phyloP scores from a whole-genome alignment of 1,140 invertebrate species.

The Drosophila hydei region DNA sequence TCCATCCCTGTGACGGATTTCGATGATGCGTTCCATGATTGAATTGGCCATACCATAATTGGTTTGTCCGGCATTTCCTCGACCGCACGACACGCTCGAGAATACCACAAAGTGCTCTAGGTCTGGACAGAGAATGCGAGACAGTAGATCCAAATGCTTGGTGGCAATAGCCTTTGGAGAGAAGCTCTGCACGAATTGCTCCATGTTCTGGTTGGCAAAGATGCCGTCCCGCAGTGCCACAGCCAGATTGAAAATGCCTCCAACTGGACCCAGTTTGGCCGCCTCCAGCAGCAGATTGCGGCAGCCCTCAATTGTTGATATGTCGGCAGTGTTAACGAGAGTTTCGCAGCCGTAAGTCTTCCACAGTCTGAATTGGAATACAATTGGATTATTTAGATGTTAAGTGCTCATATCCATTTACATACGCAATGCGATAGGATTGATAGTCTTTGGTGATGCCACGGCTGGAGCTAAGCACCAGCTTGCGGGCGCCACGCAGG shows the following conservation, averaged over 20 bases:
- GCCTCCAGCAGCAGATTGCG: slow-evolving; percentile 87
- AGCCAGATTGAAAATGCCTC: slow-evolving; percentile 93
- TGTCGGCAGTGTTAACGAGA: slow-evolving; percentile 87
- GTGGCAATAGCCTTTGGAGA: slow-evolving; percentile 87
- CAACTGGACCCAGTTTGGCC: slow-evolving; percentile 87
- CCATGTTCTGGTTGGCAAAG: slow-evolving; percentile 87
- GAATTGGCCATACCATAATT: slow-evolving; percentile 94
- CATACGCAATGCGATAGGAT: slow-evolving; percentile 86
- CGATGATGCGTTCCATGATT: slow-evolving; percentile 90
- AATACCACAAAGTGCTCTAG: slow-evolving; percentile 90
- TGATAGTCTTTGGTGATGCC: slow-evolving; percentile 93
- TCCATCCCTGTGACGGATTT: slow-evolving; percentile 85
- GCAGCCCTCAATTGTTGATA: slow-evolving; percentile 87
- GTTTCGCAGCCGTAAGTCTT: slow-evolving; percentile 87
- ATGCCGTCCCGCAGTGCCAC: slow-evolving; percentile 88
- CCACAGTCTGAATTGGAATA: slow-evolving; percentile 86
- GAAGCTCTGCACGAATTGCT: slow-evolving; percentile 86
- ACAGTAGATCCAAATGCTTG: slow-evolving; percentile 86
- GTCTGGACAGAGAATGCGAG: slow-evolving; percentile 85
- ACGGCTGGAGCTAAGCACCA: slow-evolving; percentile 92
- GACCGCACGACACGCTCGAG: slow-evolving; percentile 94
- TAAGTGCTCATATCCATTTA: background rate
- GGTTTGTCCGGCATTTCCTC: slow-evolving; percentile 94
- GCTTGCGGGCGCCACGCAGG: slow-evolving; percentile 89
- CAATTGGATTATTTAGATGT: background rate